Base-by-base conservation (phyloP, 2,888 invertebrate species). In the Synanthedon formicaeformis region DNA sequence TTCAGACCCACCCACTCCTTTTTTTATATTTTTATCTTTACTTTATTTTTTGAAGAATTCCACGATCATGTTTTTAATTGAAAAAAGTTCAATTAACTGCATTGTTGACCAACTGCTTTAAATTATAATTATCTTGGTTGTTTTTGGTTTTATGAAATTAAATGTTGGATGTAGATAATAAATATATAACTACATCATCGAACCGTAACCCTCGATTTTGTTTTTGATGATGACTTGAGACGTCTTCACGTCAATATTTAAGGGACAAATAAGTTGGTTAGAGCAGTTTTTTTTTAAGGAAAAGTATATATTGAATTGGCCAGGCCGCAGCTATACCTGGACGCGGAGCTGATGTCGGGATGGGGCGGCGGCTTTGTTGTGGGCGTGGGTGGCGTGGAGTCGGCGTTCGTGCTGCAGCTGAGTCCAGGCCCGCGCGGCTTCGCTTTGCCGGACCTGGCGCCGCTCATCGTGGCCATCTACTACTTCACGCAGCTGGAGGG, bases 401-500 rank as follows among this genome's bases (percentile, higher is more conserved):
- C 95, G 0, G 89, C 92, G 4, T 95, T 91, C 81, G 84, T 94
- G 56, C 88, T 88, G 55, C 94, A 93, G 74, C 84, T 91, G 23
- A 89, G 90, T 14, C 91, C 91, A 16, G 91, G 92, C 52, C 91
- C 95, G 54, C 87, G 76, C 2, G 90, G 92, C 18, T 91, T 90
- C 71, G 78, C 81, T 51, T 58, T 64, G 78, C 91, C 71, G 78
- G 92, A 93, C 68, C 75, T 93, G 41, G 92, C 96, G 10, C 91
- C 94, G 51, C 81, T 96, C 34, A 80, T 92, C 62, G 91, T 96
- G 40, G 93, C 93, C 59, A 86, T 96, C 59, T 94, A 96, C 81
- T 97, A 96, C 83, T 91, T 97, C 63, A 93, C 92, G 6, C 96
- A 96, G 78, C 87, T 93, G 0, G 96, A 96, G 92, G 96, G 96